Evolutionary conservation across 2,888 invertebrate genomes (phyloP), one percentile per base, ranked within the genome.

Genomic region (Nowickia ferox): DNA sequence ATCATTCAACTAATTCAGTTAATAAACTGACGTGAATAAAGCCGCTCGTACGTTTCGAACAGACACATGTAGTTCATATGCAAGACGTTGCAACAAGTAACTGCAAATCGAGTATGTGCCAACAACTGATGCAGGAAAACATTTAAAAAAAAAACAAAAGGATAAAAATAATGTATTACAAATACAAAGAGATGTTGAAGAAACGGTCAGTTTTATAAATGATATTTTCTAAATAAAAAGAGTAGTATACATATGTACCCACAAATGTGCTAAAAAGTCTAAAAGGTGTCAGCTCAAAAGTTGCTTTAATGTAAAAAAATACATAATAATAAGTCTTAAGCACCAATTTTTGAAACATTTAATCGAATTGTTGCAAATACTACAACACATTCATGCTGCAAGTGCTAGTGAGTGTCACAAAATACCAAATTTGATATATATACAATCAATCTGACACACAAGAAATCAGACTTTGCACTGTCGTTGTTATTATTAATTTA

Each of bases 1-100:
- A 76, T 86, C 83, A 72, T 55, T 72, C 75, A 75, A 55, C 53
- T 71, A 75, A 83, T 76, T 83, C 83, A 86, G 86, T 86, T 80
- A 76, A 80, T 61, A 65, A 76, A 76, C 44, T 68, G 66, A 83
- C 86, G 83, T 76, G 79, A 71, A 83, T 71, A 55, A 65, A 80
- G 65, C 71, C 46, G 66, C 61, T 76, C 30, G 66, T 72, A 53
- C 48, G 71, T 55, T 61, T 61, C 19, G 51, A 71, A 61, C 17
- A 42, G 61, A 68, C 53, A 61, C 53, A 81, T 81, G 59, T 68
- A 68, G 66, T 76, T 9, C 63, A 53, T 11, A 3, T 10, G 22
- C 48, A 59, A 46, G n/a, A 63, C 8, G 19, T 19, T 77, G 57
- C 48, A 77, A 55, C 19, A 68, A 59, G 11, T 66, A 71, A 71